phyloP scores from a whole-genome alignment of 2,113 vertebrate species.

The Brienomyrus brachyistius region DNA sequence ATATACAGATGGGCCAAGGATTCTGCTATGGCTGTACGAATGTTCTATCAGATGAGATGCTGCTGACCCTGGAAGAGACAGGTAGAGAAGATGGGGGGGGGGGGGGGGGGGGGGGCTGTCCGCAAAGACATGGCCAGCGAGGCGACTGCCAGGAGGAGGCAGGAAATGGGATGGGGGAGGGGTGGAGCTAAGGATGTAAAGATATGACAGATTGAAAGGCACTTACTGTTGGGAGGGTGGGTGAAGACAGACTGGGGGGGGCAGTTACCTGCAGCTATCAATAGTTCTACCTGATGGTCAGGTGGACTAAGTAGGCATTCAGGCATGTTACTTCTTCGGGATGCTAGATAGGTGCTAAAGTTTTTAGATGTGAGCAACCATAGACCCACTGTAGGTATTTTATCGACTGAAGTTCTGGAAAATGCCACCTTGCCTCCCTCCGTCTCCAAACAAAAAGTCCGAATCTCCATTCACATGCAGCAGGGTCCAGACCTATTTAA shows the following conservation, averaged over 20 bases:
- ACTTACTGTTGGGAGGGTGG: background rate
- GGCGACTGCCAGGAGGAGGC: background rate
- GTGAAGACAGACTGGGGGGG: background rate
- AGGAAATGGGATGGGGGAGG: background rate
- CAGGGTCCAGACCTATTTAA: slow-evolving; percentile 28
- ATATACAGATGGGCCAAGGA: background rate
- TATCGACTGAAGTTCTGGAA: slow-evolving; percentile 47
- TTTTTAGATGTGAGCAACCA: slow-evolving; percentile 19
- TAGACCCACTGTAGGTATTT: slow-evolving; percentile 28
- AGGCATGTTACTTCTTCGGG: background rate
- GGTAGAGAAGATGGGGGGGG: background rate
- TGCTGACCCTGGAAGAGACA: background rate
- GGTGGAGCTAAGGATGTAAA: background rate
- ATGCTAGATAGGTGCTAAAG: slow-evolving; percentile 40
- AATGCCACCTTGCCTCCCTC: slow-evolving; percentile 36
- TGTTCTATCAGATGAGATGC: background rate
- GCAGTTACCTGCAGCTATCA: background rate
- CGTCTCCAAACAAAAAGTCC: background rate
- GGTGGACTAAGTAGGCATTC: background rate
- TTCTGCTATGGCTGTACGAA: background rate
- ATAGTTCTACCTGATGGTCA: background rate
- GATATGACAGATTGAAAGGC: background rate
- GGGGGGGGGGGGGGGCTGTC: background rate
- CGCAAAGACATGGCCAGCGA: background rate
- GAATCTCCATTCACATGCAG: background rate